A percentile compares a stretch with the other conserved stretches of the same genome.
These are phyloP conservation scores for Troides oblongomaculatus DNA, from an alignment of 2,888 invertebrate genomes.

Conservation along the genomic window DNA sequence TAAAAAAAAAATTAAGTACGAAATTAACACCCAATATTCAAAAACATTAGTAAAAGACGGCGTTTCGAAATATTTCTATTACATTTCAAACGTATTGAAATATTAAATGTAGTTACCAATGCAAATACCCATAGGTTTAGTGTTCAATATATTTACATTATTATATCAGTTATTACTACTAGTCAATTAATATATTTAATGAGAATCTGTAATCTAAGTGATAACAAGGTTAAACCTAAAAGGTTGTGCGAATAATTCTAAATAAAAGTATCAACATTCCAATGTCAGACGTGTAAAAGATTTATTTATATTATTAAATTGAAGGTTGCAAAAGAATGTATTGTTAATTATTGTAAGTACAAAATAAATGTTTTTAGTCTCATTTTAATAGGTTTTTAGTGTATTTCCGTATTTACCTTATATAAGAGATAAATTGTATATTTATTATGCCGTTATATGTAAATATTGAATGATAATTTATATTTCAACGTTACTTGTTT, in stretches of 20 bases:
- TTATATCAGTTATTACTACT: slow-evolving; percentile 38
- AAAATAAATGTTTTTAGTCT: slow-evolving; percentile 5
- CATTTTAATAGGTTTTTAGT: neutral
- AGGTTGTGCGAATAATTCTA: slow-evolving; percentile 41
- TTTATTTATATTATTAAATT: slow-evolving; percentile 7
- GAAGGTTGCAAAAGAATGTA: slow-evolving; percentile 1
- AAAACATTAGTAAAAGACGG: neutral
- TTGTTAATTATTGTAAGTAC: slow-evolving; percentile 5
- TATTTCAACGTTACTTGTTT: slow-evolving; percentile 64
- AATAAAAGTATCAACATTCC: slow-evolving; percentile 25
- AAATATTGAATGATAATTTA: slow-evolving; percentile 71
- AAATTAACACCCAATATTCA: neutral
- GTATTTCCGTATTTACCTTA: slow-evolving; percentile 32
- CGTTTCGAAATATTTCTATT: slow-evolving; percentile 1
- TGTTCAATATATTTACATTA: neutral
- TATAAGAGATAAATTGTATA: slow-evolving; percentile 38
- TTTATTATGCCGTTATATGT: slow-evolving; percentile 54
- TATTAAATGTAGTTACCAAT: slow-evolving; percentile 13
- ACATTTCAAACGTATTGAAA: slow-evolving; percentile 27
- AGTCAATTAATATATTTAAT: slow-evolving; percentile 46
- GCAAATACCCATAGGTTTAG: slow-evolving; percentile 20
- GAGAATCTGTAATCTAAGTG: slow-evolving; percentile 36
- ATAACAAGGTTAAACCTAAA: slow-evolving; percentile 33
- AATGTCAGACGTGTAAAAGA: slow-evolving; percentile 16
- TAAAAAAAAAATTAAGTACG: neutral